phyloP scores from a whole-genome alignment of 2,113 vertebrate genomes.

The Tinamus guttatus region DNA sequence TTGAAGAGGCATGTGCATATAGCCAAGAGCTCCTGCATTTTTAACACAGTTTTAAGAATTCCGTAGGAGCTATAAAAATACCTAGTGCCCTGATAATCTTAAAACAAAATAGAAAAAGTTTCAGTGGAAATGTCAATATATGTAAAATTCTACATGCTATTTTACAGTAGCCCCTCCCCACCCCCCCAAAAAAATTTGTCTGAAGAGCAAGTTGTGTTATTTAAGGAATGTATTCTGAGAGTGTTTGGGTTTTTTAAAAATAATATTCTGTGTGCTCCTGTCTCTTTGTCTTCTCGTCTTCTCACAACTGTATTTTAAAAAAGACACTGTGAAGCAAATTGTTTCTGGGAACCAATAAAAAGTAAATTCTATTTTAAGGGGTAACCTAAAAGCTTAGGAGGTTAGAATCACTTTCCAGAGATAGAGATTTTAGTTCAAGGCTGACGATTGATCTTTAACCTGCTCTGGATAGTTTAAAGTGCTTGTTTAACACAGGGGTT shows the following conservation, averaged over 20 bases:
- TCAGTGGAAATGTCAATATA: not conserved
- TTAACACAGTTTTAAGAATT: not conserved
- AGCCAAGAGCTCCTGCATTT: not conserved
- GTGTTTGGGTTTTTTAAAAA: not conserved
- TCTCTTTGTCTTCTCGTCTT: not conserved
- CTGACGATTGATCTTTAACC: not conserved
- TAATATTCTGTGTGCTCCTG: not conserved
- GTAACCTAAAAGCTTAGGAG: not conserved
- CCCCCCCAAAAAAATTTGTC: not conserved
- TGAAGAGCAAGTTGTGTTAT: not conserved
- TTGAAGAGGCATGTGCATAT: not conserved
- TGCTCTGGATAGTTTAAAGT: not conserved
- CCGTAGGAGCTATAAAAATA: not conserved
- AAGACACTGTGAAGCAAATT: not conserved
- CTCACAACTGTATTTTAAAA: not conserved
- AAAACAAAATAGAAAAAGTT: not conserved
- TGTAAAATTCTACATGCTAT: not conserved
- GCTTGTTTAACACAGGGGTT: not conserved
- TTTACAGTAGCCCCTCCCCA: not conserved
- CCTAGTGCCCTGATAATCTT: not conserved
- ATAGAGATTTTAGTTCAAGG: not conserved
- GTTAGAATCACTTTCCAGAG: not conserved
- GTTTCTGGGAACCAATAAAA: not conserved
- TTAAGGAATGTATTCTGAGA: not conserved
- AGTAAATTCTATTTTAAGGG: not conserved